Evolutionary conservation across 2,113 vertebrate species (phyloP).

Genomic region (Brachyhypopomus gauderio): DNA sequence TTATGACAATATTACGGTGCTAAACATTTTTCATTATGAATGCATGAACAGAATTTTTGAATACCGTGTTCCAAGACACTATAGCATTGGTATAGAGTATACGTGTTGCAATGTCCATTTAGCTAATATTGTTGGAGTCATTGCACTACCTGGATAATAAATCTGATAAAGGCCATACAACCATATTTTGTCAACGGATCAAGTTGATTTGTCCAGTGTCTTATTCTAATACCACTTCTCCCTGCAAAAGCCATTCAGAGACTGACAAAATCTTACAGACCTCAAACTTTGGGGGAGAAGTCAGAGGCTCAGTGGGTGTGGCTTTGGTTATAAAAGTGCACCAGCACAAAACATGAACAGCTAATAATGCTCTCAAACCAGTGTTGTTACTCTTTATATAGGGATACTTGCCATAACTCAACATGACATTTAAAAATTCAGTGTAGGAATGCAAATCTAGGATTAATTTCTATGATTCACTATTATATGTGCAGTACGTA

Average conservation of each 20-base stretch:
- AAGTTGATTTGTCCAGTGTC: not conserved
- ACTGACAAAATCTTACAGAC: not conserved
- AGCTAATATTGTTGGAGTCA: slow-evolving; percentile 5
- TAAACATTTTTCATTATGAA: slow-evolving; percentile 22
- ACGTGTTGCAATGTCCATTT: slow-evolving; percentile 6
- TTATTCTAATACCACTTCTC: not conserved
- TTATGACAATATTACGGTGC: slow-evolving; percentile 13
- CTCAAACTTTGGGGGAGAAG: not conserved
- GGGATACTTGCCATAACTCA: not conserved
- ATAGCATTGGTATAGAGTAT: not conserved
- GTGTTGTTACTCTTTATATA: not conserved
- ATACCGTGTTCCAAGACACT: slow-evolving; percentile 2
- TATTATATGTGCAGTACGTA: not conserved
- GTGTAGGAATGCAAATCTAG: not conserved
- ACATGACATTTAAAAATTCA: not conserved
- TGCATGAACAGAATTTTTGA: not conserved
- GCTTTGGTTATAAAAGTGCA: slow-evolving; percentile 47
- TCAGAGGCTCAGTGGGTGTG: not conserved
- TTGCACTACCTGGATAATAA: slow-evolving; percentile 8
- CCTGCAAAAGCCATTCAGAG: slow-evolving; percentile 1
- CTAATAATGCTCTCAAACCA: not conserved
- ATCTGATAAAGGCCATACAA: slow-evolving; percentile 1
- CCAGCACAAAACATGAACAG: not conserved
- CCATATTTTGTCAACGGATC: not conserved
- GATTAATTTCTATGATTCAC: not conserved